A percentile compares a stretch with the other conserved stretches of the same genome.
These are phyloP conservation scores for Tapirus indicus DNA, from an alignment of 2,797 vertebrate species.

Conservation along the genomic window DNA sequence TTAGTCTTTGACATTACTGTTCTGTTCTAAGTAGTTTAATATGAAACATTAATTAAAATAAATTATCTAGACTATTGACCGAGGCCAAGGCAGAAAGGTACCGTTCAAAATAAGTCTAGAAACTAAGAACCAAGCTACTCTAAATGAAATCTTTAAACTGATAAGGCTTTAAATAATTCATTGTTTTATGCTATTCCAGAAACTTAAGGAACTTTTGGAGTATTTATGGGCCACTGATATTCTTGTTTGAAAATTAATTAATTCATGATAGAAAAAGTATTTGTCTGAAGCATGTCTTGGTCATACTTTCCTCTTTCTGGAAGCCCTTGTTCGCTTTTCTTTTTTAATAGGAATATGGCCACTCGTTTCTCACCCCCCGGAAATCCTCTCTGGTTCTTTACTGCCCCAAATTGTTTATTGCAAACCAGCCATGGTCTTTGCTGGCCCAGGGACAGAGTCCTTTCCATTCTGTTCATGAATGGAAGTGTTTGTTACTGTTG, in stretches of 20 bases:
- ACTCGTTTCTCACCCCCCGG: neutral
- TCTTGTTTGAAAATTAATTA: conserved; percentile 22
- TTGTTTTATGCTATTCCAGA: neutral
- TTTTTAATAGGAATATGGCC: neutral
- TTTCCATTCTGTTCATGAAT: neutral
- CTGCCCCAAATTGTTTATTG: neutral
- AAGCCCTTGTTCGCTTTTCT: neutral
- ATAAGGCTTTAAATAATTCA: neutral
- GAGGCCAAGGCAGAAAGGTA: neutral
- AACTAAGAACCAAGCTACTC: neutral
- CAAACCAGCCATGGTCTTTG: neutral
- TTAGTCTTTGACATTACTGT: neutral
- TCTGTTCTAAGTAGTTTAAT: neutral
- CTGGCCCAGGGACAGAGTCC: neutral
- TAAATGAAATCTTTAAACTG: neutral
- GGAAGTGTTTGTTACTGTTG: neutral
- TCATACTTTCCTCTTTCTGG: neutral
- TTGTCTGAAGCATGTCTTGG: neutral
- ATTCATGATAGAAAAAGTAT: neutral
- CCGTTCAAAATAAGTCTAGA: neutral
- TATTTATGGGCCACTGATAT: neutral
- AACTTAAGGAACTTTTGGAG: neutral
- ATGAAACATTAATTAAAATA: conserved; percentile 37
- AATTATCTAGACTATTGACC: neutral
- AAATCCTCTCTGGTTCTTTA: neutral